These are phyloP conservation scores for Zoanthus sansibaricus DNA, from an alignment of 92 coral and sea anemone genomes.

Conservation along the genomic window DNA sequence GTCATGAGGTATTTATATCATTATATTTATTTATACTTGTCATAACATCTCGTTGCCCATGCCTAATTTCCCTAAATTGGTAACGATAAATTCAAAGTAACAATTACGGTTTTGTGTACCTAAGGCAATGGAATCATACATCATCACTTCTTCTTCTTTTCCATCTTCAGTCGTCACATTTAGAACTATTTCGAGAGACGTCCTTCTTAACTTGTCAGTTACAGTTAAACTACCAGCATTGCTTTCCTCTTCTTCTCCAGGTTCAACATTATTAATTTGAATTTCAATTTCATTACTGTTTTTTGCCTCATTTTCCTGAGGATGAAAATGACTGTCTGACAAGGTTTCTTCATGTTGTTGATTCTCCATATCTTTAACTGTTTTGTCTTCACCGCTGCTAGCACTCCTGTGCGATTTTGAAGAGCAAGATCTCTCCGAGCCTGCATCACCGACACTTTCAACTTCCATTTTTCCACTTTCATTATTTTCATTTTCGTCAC, in stretches of 20 bases:
- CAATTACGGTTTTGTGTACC: slow-evolving; percentile 43
- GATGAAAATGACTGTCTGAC: neutral
- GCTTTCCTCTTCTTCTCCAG: neutral
- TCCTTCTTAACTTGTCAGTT: slow-evolving; percentile 21
- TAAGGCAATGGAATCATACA: slow-evolving; percentile 60
- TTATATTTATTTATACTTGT: too few relatives aligned
- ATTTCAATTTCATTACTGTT: neutral
- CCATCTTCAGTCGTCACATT: slow-evolving; percentile 71
- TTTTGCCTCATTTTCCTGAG: neutral
- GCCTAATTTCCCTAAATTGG: too few relatives aligned
- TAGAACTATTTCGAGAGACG: slow-evolving; percentile 36
- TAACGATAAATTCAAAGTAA: too few relatives aligned
- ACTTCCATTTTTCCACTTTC: slow-evolving; percentile 44
- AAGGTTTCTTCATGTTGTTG: neutral
- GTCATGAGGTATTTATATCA: too few relatives aligned
- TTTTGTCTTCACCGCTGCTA: slow-evolving; percentile 11
- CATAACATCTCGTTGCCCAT: too few relatives aligned
- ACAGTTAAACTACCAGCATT: neutral
- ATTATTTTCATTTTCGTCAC: slow-evolving; percentile 8
- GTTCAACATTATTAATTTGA: neutral
- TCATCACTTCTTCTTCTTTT: slow-evolving; percentile 61
- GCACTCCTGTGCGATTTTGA: slow-evolving; percentile 33
- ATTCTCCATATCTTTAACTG: neutral
- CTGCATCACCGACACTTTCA: slow-evolving; percentile 58
- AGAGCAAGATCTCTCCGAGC: slow-evolving; percentile 50